Evolutionary conservation across 1,140 invertebrate genomes (phyloP).

Genomic region (Caenorhabditis tropicalis): DNA sequence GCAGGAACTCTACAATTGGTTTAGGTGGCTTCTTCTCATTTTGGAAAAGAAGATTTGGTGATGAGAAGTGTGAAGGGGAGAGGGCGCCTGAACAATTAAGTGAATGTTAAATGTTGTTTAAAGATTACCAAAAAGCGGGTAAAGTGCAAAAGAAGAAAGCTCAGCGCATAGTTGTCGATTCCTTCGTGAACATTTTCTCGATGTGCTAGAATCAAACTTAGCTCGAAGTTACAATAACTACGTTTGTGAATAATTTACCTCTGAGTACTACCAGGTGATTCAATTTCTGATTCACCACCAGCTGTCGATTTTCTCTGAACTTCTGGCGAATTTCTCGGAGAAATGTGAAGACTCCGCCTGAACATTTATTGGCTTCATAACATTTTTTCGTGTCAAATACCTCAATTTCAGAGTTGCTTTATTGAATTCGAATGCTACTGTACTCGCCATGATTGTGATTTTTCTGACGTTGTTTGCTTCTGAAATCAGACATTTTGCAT

Average conservation of each 20-base stretch:
- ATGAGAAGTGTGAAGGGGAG: constrained; percentile 27
- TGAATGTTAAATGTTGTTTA: background rate
- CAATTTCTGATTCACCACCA: background rate
- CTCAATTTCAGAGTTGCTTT: constrained; percentile 27
- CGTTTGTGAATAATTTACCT: no score
- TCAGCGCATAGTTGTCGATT: background rate
- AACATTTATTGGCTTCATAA: background rate
- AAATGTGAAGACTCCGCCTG: constrained; percentile 7
- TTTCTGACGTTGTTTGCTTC: constrained; percentile 34
- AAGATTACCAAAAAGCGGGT: background rate
- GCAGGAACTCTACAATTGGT: background rate
- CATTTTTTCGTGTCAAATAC: background rate
- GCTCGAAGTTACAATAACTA: no score
- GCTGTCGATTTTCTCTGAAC: background rate
- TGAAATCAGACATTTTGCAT: no score
- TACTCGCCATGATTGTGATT: constrained; percentile 13
- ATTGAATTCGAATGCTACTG: constrained; percentile 27
- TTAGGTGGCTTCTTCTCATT: background rate
- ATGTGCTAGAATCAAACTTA: background rate
- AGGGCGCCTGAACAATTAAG: background rate
- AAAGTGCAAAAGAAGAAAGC: constrained; percentile 31
- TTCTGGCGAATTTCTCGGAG: constrained; percentile 15
- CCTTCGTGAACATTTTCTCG: background rate
- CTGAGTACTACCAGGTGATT: background rate
- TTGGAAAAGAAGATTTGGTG: constrained; percentile 24